Percentiles rank a stretch among this genome's conserved stretches.
These are phyloP conservation scores for Bembecia ichneumoniformis DNA, from an alignment of 2,888 invertebrate genomes.

Conservation along the genomic window DNA sequence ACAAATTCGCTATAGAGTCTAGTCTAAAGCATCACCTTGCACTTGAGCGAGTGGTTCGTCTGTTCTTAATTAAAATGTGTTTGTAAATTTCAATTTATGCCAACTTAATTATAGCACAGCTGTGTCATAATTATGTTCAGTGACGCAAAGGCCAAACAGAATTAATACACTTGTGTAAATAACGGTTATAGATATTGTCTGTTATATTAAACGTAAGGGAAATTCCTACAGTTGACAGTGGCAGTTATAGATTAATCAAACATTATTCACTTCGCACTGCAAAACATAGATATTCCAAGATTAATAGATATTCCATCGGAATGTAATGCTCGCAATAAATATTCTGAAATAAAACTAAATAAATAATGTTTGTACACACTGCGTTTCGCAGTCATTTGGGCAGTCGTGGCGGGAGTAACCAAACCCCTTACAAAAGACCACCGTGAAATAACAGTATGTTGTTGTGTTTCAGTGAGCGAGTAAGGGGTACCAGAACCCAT, in stretches of 20 bases:
- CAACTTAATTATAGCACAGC: not conserved
- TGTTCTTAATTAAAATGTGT: not conserved
- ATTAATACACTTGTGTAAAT: constrained; percentile 8
- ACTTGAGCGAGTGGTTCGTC: not conserved
- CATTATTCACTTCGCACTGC: too few relatives aligned
- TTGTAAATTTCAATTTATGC: not conserved
- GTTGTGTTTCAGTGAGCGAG: too few relatives aligned
- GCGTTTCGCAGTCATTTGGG: too few relatives aligned
- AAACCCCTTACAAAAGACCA: too few relatives aligned
- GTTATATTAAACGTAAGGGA: constrained; percentile 8
- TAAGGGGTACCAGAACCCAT: too few relatives aligned
- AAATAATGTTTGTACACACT: too few relatives aligned
- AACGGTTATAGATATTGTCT: constrained; percentile 3
- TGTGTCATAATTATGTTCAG: not conserved
- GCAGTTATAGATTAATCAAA: constrained; percentile 4
- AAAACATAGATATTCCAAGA: too few relatives aligned
- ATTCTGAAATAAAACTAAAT: too few relatives aligned
- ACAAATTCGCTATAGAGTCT: not conserved
- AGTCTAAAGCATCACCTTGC: not conserved
- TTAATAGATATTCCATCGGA: too few relatives aligned
- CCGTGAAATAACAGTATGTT: too few relatives aligned
- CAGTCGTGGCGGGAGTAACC: too few relatives aligned
- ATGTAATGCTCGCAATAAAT: too few relatives aligned
- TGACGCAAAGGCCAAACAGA: constrained; percentile 6
- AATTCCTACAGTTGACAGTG: constrained; percentile 5